phyloP scores from a whole-genome alignment of 2,888 invertebrate genomes.

The Drosophila tripunctata region DNA sequence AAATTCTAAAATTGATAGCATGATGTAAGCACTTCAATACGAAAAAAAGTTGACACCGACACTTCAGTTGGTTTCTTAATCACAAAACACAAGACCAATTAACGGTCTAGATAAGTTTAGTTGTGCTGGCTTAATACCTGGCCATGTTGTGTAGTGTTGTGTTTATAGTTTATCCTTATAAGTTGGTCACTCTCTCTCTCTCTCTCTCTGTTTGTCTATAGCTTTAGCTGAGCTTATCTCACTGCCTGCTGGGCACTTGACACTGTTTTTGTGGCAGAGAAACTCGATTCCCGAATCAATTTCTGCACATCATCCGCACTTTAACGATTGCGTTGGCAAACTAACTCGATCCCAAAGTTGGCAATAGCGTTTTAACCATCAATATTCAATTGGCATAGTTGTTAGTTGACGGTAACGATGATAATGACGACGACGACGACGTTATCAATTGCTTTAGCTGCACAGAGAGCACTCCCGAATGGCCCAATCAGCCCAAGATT shows the following conservation, averaged over 20 bases:
- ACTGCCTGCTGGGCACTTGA: constrained; percentile 8
- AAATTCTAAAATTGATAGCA: constrained; percentile 17
- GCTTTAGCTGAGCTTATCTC: not conserved
- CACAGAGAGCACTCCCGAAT: constrained; percentile 43
- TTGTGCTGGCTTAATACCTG: constrained; percentile 32
- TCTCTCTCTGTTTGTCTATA: not conserved
- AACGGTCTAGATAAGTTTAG: constrained; percentile 18
- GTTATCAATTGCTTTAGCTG: constrained; percentile 47
- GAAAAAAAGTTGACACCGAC: constrained; percentile 9
- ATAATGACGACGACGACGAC: constrained; percentile 8
- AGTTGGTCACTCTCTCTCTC: not conserved
- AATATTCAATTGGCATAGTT: constrained; percentile 60
- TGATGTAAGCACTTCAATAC: constrained; percentile 45
- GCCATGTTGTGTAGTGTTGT: constrained; percentile 34
- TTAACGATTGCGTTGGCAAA: constrained; percentile 57
- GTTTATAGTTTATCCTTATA: constrained; percentile 25
- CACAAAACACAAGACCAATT: constrained; percentile 13
- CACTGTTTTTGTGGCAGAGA: constrained; percentile 23
- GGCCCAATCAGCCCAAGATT: constrained; percentile 64
- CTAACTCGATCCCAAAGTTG: constrained; percentile 60
- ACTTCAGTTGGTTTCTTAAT: constrained; percentile 15
- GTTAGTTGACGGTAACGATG: no score
- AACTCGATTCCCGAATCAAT: constrained; percentile 11
- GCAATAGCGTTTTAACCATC: constrained; percentile 70
- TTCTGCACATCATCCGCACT: constrained; percentile 61